Conservation (phyloP, 2,888 invertebrate genomes). For the Empis stercorea region DNA sequence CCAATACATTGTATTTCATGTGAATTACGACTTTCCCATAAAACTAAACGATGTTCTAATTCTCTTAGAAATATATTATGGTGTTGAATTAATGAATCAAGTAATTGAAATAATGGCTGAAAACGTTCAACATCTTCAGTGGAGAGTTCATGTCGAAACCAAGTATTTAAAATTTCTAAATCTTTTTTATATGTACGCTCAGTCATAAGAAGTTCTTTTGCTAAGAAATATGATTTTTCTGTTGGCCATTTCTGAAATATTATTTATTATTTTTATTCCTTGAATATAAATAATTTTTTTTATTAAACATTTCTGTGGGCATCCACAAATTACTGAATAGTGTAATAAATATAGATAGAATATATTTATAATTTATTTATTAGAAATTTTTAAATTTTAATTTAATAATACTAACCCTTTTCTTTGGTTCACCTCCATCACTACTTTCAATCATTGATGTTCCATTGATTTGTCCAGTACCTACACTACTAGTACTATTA, state of each 20-base stretch:
- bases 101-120: slow-evolving; percentile 45
- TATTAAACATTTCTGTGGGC: no score
- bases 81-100: slow-evolving; percentile 71
- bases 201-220: slow-evolving; percentile 89
- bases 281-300: no score
- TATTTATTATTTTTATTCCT: slow-evolving; percentile 2
- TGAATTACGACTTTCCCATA: slow-evolving; percentile 55
- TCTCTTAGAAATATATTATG: slow-evolving; percentile 70
- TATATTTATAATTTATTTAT: no score
- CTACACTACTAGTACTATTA: neutral
- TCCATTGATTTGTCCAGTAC: neutral
- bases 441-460: slow-evolving; percentile 6
- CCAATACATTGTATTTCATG: slow-evolving; percentile 51
- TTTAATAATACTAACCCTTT: slow-evolving; percentile 19
- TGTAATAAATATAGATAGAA: no score
- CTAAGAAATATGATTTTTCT: slow-evolving; percentile 68
- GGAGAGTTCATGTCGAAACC: slow-evolving; percentile 58
- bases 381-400: no score
- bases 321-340: no score
- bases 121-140: slow-evolving; percentile 42
- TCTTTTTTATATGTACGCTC: slow-evolving; percentile 92
- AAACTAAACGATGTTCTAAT: slow-evolving; percentile 58
- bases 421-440: slow-evolving; percentile 26
- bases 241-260: slow-evolving; percentile 45
- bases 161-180: slow-evolving; percentile 77